phyloP scores from a whole-genome alignment of 2,113 vertebrate species.

The Hyla sarda region DNA sequence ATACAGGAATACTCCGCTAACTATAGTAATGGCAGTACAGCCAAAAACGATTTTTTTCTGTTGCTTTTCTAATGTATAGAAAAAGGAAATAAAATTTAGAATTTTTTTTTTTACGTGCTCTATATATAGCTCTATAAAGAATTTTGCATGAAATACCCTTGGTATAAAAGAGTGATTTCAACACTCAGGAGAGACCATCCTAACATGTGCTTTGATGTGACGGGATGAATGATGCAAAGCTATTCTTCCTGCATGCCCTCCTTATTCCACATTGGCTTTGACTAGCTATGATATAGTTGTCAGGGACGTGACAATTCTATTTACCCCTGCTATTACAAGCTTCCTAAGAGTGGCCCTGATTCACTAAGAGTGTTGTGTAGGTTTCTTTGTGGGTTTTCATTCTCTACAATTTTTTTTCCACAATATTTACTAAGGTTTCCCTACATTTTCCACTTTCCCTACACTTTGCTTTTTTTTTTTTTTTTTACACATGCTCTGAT shows the following conservation, averaged over 20 bases:
- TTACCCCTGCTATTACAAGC: background rate
- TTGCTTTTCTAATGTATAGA: background rate
- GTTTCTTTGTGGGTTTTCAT: too few species aligned
- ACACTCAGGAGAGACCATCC: background rate
- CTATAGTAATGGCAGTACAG: constrained; percentile 10
- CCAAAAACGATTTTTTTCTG: background rate
- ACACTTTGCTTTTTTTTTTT: too few species aligned
- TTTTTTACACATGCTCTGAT: too few species aligned
- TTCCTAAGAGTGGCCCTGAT: too few species aligned
- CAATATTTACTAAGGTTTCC: too few species aligned
- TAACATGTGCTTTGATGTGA: background rate
- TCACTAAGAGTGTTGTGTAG: too few species aligned
- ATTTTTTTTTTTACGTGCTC: too few species aligned
- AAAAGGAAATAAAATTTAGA: background rate
- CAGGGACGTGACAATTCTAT: background rate
- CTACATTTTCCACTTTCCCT: too few species aligned
- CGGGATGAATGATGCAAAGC: background rate
- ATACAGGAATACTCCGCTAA: background rate
- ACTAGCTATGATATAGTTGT: background rate
- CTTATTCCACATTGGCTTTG: background rate
- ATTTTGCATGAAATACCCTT: constrained; percentile 41
- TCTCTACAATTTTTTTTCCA: too few species aligned
- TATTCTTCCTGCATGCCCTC: background rate
- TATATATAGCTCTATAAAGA: background rate
- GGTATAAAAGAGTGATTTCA: constrained; percentile 14